Evolutionary conservation across 2,888 invertebrate genomes (phyloP), one percentile per base, ranked within the genome.

Genomic region (Hydriomena furcata): DNA sequence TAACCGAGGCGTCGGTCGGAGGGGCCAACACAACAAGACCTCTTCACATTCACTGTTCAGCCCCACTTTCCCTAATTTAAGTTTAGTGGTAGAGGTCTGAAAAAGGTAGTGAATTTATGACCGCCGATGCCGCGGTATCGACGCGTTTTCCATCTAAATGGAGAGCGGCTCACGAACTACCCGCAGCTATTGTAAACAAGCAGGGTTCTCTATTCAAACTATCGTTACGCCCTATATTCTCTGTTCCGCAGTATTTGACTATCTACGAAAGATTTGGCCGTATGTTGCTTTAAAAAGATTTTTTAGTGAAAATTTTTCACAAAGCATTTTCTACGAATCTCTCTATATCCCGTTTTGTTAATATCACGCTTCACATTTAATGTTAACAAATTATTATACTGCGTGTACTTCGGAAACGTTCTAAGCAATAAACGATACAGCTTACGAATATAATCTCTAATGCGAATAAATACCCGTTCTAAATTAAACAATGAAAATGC

Each of bases 181-280:
- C 83, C 82, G 82, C 81, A 84, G 85, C 83, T 79, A 85, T 86
- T 84, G 82, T 85, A 85, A 86, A 85, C 84, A 87, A 86, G 82
- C 79, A 78, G 73, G 76, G 77, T 81, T 83, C 78, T 80, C 79
- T 84, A 85, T 86, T 86, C 82, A 82, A 82, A 84, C 77, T 81
- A 82, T 84, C 76, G 81, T 81, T 71, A 81, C 80, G 80, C 80
- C 78, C 76, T 82, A 76, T 76, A 76, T 79, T 62, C 75, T 72
- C 71, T 71, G 69, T 76, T 81, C 70, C 72, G 73, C 68, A 35
- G 71, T 79, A 82, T 82, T 42, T 80, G 81, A 79, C 76, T 78
- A 71, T 68, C 71, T 68, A 65, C n/a, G 71, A 82, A 83, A 74
- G 76, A 76, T 77, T 73, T 76, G 70, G 68, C 68, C 66, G 66